These are phyloP conservation scores for Semaprochilodus insignis DNA, from an alignment of 2,797 vertebrate species.

Conservation along the genomic window DNA sequence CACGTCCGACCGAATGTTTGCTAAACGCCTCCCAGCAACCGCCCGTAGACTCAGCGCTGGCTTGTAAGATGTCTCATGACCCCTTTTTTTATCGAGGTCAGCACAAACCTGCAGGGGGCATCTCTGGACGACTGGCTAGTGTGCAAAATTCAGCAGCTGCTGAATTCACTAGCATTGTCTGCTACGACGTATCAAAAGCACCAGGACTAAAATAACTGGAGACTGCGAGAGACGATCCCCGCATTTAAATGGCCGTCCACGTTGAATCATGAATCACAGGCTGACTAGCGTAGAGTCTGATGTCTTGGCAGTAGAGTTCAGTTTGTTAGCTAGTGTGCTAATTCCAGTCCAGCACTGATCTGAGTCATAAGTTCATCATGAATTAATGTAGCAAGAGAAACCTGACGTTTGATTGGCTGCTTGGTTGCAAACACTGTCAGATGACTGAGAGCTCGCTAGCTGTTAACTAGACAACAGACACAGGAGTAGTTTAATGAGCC, in stretches of 20 bases:
- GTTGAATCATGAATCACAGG: neutral
- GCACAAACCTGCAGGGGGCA: neutral
- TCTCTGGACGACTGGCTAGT: neutral
- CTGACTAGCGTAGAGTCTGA: neutral
- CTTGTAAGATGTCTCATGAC: conserved; percentile 4
- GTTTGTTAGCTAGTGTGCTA: neutral
- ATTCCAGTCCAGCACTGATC: neutral
- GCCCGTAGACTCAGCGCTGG: neutral
- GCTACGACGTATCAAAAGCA: neutral
- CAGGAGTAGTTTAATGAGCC: no score
- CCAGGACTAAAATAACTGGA: neutral
- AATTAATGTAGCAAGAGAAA: neutral
- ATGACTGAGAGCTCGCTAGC: no score
- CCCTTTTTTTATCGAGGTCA: conserved; percentile 3
- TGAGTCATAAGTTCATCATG: neutral
- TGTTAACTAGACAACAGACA: no score
- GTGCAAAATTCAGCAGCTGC: neutral
- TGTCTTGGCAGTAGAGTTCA: neutral
- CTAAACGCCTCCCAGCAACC: conserved; percentile 25
- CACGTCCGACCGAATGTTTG: conserved; percentile 32
- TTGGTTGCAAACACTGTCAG: neutral
- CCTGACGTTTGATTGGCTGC: neutral
- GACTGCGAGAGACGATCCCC: neutral
- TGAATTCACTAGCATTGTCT: neutral
- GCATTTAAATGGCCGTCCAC: neutral